phyloP scores from a whole-genome alignment of 2,888 invertebrate genomes.

The Synergus japonicus region DNA sequence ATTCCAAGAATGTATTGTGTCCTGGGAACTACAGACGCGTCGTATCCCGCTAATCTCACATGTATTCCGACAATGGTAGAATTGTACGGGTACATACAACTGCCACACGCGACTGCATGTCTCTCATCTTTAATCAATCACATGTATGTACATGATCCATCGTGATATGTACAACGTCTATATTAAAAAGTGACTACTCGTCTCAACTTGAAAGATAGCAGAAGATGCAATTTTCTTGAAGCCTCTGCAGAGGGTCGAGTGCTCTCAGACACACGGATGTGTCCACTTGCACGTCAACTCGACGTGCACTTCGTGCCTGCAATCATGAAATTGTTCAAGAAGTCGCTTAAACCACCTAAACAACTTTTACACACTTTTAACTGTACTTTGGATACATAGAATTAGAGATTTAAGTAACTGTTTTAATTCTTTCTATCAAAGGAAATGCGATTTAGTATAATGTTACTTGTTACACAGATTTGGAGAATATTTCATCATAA shows the following conservation, averaged over 20 bases:
- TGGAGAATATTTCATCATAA: background rate
- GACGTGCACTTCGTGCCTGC: slow-evolving; percentile 27
- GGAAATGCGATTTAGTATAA: background rate
- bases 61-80: slow-evolving; percentile 53
- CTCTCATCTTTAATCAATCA: slow-evolving; percentile 35
- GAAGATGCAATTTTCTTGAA: slow-evolving; percentile 37
- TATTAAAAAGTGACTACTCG: slow-evolving; percentile 34
- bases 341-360: slow-evolving; percentile 3
- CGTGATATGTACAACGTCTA: slow-evolving; percentile 14
- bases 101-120: slow-evolving; percentile 27
- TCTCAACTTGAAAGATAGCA: slow-evolving; percentile 29
- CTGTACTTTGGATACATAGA: slow-evolving; percentile 7
- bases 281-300: slow-evolving; percentile 39
- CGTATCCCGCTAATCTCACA: slow-evolving; percentile 62
- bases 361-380: slow-evolving; percentile 19
- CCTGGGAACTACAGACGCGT: slow-evolving; percentile 62
- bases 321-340: slow-evolving; percentile 35
- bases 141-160: slow-evolving; percentile 2
- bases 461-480: background rate
- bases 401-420: background rate
- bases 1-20: slow-evolving; percentile 72
- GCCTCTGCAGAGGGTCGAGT: slow-evolving; percentile 39
- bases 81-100: background rate
- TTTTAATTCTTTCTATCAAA: background rate
- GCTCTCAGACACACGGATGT: slow-evolving; percentile 32